These are phyloP conservation scores for Habrosyne pyritoides DNA, from an alignment of 2,888 invertebrate genomes.

Conservation along the genomic window DNA sequence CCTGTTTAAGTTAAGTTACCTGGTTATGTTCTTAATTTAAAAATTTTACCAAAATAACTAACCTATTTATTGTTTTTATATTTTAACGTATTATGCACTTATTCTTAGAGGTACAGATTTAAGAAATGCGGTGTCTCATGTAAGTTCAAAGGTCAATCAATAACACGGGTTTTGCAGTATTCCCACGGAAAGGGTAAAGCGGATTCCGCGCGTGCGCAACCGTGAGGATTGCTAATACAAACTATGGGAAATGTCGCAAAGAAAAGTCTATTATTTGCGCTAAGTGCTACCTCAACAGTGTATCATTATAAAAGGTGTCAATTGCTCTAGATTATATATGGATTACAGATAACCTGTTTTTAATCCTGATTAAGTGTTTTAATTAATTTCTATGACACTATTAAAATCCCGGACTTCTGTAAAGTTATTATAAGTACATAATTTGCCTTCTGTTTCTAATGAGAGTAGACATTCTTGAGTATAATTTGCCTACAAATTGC, in stretches of 20 bases:
- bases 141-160: not conserved
- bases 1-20: too few species aligned
- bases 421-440: not conserved
- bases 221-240: slow-evolving; percentile 5
- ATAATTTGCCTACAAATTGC: slow-evolving; percentile 46
- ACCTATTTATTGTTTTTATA: too few species aligned
- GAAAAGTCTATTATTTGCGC: slow-evolving; percentile 3
- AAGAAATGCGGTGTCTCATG: not conserved
- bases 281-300: not conserved
- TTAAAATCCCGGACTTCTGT: not conserved
- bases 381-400: not conserved
- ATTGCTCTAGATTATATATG: not conserved
- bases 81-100: too few species aligned
- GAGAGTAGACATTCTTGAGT: slow-evolving; percentile 40
- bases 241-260: slow-evolving; percentile 8
- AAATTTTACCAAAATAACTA: too few species aligned
- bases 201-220: slow-evolving; percentile 5
- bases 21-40: too few species aligned
- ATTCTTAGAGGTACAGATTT: too few species aligned
- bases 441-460: slow-evolving; percentile 13
- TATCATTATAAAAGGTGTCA: slow-evolving; percentile 3
- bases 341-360: not conserved
- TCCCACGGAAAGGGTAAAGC: not conserved
- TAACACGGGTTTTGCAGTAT: not conserved
- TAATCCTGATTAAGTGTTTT: not conserved